Base-by-base conservation (phyloP, 2,888 invertebrate genomes). In the Sturmia bella region DNA sequence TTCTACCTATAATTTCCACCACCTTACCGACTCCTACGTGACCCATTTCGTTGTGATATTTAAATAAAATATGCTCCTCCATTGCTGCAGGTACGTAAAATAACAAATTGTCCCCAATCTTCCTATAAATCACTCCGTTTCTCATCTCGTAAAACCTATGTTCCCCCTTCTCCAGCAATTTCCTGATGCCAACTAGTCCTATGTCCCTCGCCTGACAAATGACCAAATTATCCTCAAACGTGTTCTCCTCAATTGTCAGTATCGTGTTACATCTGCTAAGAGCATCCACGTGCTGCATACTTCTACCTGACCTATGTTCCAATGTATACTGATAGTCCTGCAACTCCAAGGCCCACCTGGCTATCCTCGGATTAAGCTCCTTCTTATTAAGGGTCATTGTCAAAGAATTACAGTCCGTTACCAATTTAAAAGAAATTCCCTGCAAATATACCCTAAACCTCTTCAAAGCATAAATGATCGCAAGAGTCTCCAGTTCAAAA, bases 261-360 rank as follows among this genome's bases (percentile, higher is more conserved):
- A 83, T 66, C 17, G 61, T 73, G 9, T 66, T 68, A n/a, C 39
- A 21, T 50, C 45, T 79, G 57, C 87, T 88, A n/a, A 87, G 61
- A 2, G 87, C 86, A 77, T 88, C 87, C 0, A 86, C 87, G 83
- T 88, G 88, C 15, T 56, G 57, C 88, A 88, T 88, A 45, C 80
- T 72, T 24, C 32, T 32, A 15, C 69, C 81, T 27, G 77, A n/a
- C 32, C 85, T 52, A 70, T 85, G 85, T 63, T 84, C 84, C 41
- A 85, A 80, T 17, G n/a, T 21, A 59, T 80, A 85, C 39, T 85
- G 74, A 61, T 72, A 86, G 17, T 85, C 75, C 50, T 84, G 69
- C 0, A 86, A 11, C 41, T 85, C 74, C 11, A 85, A 41, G 0
- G 83, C 84, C 56, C 63, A 59, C 19, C 76, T 50, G n/a, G n/a